Evolutionary conservation across 1,140 invertebrate genomes (phyloP).

Genomic region (Leptinotarsa undecemlineata): DNA sequence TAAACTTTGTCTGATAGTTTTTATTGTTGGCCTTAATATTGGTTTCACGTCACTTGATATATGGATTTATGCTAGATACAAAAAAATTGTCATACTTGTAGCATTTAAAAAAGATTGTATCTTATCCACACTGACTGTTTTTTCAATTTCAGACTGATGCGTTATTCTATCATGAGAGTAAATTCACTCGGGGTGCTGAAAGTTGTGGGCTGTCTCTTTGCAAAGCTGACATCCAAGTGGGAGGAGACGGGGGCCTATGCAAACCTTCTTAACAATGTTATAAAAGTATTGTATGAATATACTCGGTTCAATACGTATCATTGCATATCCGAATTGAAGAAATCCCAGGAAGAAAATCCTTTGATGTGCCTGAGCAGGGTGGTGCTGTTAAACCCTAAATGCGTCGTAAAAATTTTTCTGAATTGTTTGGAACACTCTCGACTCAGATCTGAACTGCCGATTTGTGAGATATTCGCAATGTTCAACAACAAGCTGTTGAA

Average conservation of each 20-base stretch:
- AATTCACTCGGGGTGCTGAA: constrained; percentile 43
- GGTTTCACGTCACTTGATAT: too few species aligned
- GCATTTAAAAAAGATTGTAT: background rate
- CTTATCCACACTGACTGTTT: background rate
- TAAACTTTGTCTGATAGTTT: too few species aligned
- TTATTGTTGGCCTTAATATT: too few species aligned
- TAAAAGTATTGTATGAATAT: constrained; percentile 46
- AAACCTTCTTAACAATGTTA: constrained; percentile 42
- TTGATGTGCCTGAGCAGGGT: constrained; percentile 42
- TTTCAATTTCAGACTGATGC: constrained; percentile 37
- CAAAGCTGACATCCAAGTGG: constrained; percentile 45
- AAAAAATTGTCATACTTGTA: background rate
- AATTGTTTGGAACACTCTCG: constrained; percentile 44
- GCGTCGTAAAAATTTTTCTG: constrained; percentile 50
- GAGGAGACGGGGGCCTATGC: constrained; percentile 40
- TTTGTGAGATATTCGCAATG: constrained; percentile 44
- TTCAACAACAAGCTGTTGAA: constrained; percentile 41
- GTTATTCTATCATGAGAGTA: constrained; percentile 40
- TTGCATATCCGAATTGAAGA: constrained; percentile 45
- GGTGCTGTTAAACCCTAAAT: constrained; percentile 40
- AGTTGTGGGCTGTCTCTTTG: constrained; percentile 45
- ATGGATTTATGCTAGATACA: too few species aligned
- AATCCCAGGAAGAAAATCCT: constrained; percentile 46
- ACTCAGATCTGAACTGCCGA: constrained; percentile 47
- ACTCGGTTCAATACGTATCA: constrained; percentile 45